Evolutionary conservation across 2,113 vertebrate species (phyloP).

Genomic region (Podarcis muralis): DNA sequence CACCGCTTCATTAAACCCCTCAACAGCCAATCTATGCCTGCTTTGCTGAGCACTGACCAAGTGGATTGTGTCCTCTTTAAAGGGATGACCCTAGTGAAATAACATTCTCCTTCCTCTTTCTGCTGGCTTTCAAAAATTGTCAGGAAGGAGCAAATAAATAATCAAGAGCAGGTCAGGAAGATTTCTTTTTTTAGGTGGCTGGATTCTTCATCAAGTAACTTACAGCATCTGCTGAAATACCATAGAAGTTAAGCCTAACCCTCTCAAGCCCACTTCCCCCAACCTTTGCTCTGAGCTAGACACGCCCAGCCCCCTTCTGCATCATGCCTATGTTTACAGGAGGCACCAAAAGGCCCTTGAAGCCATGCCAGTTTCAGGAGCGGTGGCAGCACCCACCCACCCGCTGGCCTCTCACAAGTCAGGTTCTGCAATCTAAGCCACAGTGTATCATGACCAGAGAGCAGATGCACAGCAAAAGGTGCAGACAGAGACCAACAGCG

Average conservation of each 20-base stretch:
- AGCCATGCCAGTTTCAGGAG: neutral
- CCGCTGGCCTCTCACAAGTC: neutral
- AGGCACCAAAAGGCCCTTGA: neutral
- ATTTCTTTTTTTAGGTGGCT: neutral
- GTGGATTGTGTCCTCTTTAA: neutral
- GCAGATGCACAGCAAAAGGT: neutral
- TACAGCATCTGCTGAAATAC: too few relatives aligned
- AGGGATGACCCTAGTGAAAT: neutral
- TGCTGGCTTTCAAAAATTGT: neutral
- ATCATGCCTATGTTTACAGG: neutral
- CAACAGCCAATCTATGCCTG: too few relatives aligned
- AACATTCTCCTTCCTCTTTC: too few relatives aligned
- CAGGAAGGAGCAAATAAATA: neutral
- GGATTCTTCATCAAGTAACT: neutral
- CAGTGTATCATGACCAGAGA: neutral
- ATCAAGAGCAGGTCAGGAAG: too few relatives aligned
- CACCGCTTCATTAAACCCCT: neutral
- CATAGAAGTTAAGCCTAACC: neutral
- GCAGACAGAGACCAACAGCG: neutral
- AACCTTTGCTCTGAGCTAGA: neutral
- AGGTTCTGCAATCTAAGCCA: neutral
- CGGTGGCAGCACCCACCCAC: neutral
- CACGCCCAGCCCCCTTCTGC: too few relatives aligned
- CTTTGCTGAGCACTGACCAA: neutral
- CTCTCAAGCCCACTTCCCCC: neutral